phyloP scores from a whole-genome alignment of 2,113 vertebrate species.

The Dinomys branickii region DNA sequence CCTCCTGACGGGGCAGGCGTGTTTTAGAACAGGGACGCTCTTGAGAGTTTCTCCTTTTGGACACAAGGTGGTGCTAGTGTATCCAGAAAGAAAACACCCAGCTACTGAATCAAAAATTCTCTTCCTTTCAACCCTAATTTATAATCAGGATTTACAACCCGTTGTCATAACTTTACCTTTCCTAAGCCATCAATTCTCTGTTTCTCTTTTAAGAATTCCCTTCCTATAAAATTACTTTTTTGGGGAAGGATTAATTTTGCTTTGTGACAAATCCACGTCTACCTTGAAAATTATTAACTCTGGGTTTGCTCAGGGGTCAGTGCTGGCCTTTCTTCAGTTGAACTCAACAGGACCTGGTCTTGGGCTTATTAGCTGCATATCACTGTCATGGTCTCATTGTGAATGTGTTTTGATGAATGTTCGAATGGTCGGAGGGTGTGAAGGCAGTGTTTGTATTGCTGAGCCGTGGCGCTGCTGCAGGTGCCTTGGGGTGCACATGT shows the following conservation, averaged over 20 bases:
- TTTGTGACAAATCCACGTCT: constrained; percentile 59
- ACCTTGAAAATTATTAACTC: constrained; percentile 54
- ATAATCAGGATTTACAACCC: constrained; percentile 75
- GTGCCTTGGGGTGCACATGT: not conserved
- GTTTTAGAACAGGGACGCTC: not conserved
- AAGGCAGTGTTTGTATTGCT: not conserved
- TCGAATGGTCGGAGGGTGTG: not conserved
- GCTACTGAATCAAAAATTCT: not conserved
- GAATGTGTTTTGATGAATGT: not conserved
- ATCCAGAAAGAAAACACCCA: constrained; percentile 41
- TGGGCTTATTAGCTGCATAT: not conserved
- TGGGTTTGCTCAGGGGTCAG: constrained; percentile 18
- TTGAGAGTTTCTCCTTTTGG: not conserved
- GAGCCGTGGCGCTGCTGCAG: not conserved
- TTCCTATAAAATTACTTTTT: constrained; percentile 57
- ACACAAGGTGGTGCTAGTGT: constrained; percentile 76
- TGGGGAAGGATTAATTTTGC: constrained; percentile 47
- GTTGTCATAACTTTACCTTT: constrained; percentile 67
- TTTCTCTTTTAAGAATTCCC: constrained; percentile 66
- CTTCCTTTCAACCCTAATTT: constrained; percentile 64
- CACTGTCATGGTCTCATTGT: not conserved
- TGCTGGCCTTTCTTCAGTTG: constrained; percentile 3
- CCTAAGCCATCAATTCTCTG: constrained; percentile 64
- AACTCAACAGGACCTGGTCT: not conserved
- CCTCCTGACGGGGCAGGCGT: not conserved